Evolutionary conservation across 2,888 invertebrate genomes (phyloP).

Genomic region (Stegana nigrithorax): DNA sequence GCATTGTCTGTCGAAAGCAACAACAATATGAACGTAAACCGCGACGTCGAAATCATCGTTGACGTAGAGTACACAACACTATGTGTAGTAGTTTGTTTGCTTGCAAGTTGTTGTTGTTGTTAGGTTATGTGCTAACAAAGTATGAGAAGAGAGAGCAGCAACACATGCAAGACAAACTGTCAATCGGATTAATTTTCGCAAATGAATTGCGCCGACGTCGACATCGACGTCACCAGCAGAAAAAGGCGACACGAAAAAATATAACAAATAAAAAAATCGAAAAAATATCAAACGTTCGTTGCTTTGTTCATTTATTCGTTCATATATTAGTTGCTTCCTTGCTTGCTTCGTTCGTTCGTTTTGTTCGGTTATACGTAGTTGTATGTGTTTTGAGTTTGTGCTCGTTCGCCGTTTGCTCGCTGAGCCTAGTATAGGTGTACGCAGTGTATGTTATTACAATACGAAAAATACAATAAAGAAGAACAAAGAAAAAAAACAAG

Average conservation of each 20-base stretch:
- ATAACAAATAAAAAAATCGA: not conserved
- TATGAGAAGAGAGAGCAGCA: slow-evolving; percentile 10
- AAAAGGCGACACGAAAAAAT: not conserved
- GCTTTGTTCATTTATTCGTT: slow-evolving; percentile 8
- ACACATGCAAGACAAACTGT: slow-evolving; percentile 34
- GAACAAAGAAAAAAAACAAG: slow-evolving; percentile 8
- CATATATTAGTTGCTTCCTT: slow-evolving; percentile 16
- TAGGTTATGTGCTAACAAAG: not conserved
- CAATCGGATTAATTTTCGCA: slow-evolving; percentile 52
- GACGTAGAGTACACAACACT: no score
- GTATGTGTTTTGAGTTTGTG: not conserved
- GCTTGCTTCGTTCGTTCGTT: slow-evolving; percentile 21
- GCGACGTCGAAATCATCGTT: no score
- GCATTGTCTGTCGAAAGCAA: not conserved
- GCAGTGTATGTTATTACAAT: slow-evolving; percentile 4
- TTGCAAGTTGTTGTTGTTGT: not conserved
- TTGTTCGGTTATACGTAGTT: slow-evolving; percentile 5
- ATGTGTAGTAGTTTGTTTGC: not conserved
- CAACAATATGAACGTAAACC: not conserved
- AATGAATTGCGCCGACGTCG: slow-evolving; percentile 20
- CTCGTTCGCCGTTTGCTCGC: slow-evolving; percentile 4
- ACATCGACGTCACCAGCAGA: not conserved
- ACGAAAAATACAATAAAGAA: no score
- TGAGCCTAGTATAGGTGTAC: slow-evolving; percentile 23
- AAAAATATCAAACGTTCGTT: slow-evolving; percentile 18